phyloP scores from a whole-genome alignment of 1,140 invertebrate species.

The Drosophila nigromelanica region DNA sequence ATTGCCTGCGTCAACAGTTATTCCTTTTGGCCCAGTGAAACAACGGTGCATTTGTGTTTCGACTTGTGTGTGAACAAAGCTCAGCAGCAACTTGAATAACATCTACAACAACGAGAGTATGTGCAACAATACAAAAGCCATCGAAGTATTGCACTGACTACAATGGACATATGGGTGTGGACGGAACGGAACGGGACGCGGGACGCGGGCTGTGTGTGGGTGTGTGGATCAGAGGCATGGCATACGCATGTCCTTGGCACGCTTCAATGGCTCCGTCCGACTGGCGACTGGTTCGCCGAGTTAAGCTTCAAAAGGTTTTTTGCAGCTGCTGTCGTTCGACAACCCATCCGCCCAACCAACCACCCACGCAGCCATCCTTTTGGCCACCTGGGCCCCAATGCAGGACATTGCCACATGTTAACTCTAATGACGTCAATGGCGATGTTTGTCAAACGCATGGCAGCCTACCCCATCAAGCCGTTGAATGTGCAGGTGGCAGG shows the following conservation, averaged over 20 bases:
- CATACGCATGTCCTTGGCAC: constrained; percentile 51
- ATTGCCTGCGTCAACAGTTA: constrained; percentile 4
- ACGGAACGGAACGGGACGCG: constrained; percentile 18
- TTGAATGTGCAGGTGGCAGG: background rate
- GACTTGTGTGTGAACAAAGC: constrained; percentile 31
- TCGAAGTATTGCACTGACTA: constrained; percentile 29
- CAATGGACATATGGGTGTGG: background rate
- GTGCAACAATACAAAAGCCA: constrained; percentile 22
- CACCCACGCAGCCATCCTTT: background rate
- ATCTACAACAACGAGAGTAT: constrained; percentile 6
- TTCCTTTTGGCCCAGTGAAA: constrained; percentile 8
- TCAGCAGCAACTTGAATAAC: background rate
- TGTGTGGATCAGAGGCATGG: background rate
- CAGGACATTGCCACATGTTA: constrained; percentile 47
- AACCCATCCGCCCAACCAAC: background rate
- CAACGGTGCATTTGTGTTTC: constrained; percentile 46
- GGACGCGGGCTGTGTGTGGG: no score
- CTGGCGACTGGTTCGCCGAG: constrained; percentile 26
- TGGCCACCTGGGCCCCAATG: constrained; percentile 8
- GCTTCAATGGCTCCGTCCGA: constrained; percentile 51
- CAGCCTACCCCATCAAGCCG: background rate
- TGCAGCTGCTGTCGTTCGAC: constrained; percentile 32
- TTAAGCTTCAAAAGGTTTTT: constrained; percentile 58
- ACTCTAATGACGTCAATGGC: constrained; percentile 72
- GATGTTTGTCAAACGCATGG: constrained; percentile 51